A percentile compares a stretch with the other conserved stretches of the same genome.
phyloP scores from a whole-genome alignment of 2,113 vertebrate species.

The Coptodon rendalli region DNA sequence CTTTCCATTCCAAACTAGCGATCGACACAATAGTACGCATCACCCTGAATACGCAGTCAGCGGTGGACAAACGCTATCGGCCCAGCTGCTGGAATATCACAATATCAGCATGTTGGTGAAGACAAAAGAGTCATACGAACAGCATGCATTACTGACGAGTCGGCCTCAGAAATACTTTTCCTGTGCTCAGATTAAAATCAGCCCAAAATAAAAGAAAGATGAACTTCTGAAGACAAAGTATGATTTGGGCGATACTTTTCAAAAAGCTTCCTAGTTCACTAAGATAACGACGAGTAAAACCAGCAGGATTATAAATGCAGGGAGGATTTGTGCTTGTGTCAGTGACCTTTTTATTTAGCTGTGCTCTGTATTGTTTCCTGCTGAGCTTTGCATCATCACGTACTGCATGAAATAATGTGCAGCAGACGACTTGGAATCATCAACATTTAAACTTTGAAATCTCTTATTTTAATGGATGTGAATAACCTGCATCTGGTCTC shows the following conservation, averaged over 20 bases:
- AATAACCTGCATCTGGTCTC: not conserved
- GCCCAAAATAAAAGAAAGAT: not conserved
- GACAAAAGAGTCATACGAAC: not conserved
- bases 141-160: not conserved
- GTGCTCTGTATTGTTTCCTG: not conserved
- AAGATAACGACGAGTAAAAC: not conserved
- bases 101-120: not conserved
- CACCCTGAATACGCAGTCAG: not conserved
- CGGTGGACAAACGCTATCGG: rapidly evolving
- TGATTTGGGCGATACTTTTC: not conserved
- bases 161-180: not conserved
- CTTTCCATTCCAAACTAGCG: not conserved
- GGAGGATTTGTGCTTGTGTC: not conserved
- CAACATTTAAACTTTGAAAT: not conserved
- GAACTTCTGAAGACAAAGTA: not conserved
- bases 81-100: not conserved
- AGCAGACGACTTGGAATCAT: not conserved
- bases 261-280: not conserved
- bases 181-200: not conserved
- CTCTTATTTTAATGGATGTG: not conserved
- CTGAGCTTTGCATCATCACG: not conserved
- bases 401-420: not conserved
- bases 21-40: not conserved
- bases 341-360: not conserved
- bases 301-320: not conserved